Percentiles rank a stretch among this genome's conserved stretches.
phyloP scores from a whole-genome alignment of 2,113 vertebrate species.

The Aptenodytes patagonicus region DNA sequence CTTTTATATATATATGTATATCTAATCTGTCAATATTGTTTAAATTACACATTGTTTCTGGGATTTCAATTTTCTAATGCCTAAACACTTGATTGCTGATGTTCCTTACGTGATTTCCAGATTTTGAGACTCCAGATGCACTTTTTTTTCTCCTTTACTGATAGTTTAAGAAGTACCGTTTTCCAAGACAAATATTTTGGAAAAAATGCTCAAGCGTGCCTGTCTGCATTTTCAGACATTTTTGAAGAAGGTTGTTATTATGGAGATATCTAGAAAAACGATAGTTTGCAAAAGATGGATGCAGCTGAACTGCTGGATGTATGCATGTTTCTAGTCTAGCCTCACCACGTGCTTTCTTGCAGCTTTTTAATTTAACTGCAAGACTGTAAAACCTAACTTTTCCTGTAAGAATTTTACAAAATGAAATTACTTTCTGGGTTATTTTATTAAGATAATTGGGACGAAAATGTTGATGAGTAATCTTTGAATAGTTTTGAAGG shows the following conservation, averaged over 20 bases:
- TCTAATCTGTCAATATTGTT: background rate
- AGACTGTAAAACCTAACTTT: background rate
- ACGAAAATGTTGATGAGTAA: background rate
- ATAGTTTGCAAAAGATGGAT: background rate
- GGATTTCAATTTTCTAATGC: background rate
- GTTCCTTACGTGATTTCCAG: background rate
- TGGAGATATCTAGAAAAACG: background rate
- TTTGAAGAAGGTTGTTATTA: background rate
- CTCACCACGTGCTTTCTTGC: background rate
- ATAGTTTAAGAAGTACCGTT: background rate
- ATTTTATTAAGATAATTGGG: background rate
- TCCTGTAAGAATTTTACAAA: background rate
- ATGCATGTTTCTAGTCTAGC: background rate
- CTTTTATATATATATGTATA: background rate
- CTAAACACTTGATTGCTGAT: background rate
- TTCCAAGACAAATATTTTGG: background rate
- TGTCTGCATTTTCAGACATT: background rate
- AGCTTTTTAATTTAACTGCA: background rate
- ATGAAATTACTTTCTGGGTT: background rate
- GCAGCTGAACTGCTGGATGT: background rate
- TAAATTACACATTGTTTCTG: background rate
- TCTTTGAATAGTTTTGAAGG: background rate
- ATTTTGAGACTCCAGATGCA: background rate
- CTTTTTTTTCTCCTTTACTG: background rate
- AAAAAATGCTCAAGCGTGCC: background rate